phyloP scores from a whole-genome alignment of 2,888 invertebrate species.

The Sinodicranocentrus sp. region DNA sequence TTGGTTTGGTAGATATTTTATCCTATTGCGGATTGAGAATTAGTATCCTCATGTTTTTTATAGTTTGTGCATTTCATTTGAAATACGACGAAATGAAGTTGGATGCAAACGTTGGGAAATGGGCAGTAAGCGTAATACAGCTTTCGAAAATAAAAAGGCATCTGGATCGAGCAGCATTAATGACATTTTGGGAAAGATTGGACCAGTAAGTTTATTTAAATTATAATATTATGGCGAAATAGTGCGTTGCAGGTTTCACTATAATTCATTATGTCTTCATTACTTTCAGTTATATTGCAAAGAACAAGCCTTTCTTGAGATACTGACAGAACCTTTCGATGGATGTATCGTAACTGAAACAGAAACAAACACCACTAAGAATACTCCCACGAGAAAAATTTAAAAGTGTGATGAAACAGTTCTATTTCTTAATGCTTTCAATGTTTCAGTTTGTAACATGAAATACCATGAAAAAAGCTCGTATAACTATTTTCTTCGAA shows the following conservation, averaged over 20 bases:
- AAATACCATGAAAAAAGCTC: no score
- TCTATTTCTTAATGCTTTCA: no score
- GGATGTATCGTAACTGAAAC: no score
- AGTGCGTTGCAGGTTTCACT: not conserved
- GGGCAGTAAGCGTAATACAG: conserved; percentile 96
- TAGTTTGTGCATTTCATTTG: conserved; percentile 97
- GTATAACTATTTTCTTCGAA: no score
- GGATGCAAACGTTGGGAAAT: conserved; percentile 96
- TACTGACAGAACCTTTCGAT: no score
- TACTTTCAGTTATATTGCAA: conserved; percentile 72
- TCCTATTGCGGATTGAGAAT: not conserved
- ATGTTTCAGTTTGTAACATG: no score
- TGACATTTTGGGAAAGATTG: conserved; percentile 98
- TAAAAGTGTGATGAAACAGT: no score
- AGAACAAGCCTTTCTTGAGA: conserved; percentile 73
- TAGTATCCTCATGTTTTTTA: not conserved
- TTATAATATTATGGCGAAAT: conserved; percentile 6
- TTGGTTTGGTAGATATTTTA: not conserved
- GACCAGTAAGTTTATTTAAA: conserved; percentile 66
- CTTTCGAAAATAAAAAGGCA: conserved; percentile 96
- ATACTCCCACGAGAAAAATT: no score
- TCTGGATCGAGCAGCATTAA: conserved; percentile 96
- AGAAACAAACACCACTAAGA: no score
- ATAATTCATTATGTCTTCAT: no score
- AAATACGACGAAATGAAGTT: conserved; percentile 97